A percentile compares a stretch with the other conserved stretches of the same genome.
Evolutionary conservation across 2,113 vertebrate genomes (phyloP).

Genomic region (Narcine bancroftii): DNA sequence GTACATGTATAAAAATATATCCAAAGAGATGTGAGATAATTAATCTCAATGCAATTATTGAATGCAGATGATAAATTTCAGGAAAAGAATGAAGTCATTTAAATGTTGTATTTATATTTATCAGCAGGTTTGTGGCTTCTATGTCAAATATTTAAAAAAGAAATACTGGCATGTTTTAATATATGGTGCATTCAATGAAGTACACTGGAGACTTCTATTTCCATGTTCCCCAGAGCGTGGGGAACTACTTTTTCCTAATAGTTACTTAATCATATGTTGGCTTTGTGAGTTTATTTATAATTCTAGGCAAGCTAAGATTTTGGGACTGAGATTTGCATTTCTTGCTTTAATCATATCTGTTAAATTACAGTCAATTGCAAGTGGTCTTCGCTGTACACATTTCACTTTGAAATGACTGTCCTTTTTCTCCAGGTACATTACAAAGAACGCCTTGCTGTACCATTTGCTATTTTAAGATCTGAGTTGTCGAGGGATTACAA

Average conservation of each 20-base stretch:
- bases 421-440: conserved; percentile 51
- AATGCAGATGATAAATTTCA: neutral
- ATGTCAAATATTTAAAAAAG: neutral
- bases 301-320: conserved; percentile 5
- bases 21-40: neutral
- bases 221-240: conserved; percentile 41
- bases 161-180: neutral
- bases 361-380: neutral
- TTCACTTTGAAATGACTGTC: conserved; percentile 37
- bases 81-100: neutral
- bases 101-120: conserved; percentile 5
- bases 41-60: neutral
- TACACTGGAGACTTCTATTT: conserved; percentile 34
- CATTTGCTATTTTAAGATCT: conserved; percentile 53
- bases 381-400: neutral
- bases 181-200: conserved; percentile 38
- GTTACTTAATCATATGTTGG: conserved; percentile 4
- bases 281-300: conserved; percentile 35
- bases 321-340: neutral
- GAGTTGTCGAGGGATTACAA: conserved; percentile 62
- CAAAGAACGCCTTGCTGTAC: conserved; percentile 48
- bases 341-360: neutral
- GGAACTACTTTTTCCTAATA: conserved; percentile 39
- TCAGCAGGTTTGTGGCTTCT: conserved; percentile 16
- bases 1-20: neutral